phyloP scores from a whole-genome alignment of 1,140 invertebrate species.

The Platyscapa corneri region DNA sequence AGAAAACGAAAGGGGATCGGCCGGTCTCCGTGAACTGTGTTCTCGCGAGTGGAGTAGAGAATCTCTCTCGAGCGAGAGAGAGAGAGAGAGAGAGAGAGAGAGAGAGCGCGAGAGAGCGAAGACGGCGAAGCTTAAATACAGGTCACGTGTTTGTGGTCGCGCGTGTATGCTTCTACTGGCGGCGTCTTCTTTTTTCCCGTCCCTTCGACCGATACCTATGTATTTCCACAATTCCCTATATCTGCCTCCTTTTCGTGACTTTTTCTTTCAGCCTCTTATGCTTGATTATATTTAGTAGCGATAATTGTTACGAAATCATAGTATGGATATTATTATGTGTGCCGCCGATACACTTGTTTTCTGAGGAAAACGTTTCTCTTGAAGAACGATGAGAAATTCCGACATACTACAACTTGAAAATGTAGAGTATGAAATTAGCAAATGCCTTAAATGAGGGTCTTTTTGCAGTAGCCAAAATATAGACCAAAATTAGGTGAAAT shows the following conservation, averaged over 20 bases:
- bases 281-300: slow-evolving; percentile 45
- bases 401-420: slow-evolving; percentile 11
- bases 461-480: slow-evolving; percentile 15
- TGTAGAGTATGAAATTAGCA: slow-evolving; percentile 11
- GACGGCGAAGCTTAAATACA: slow-evolving; percentile 59
- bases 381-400: slow-evolving; percentile 27
- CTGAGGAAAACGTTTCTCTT: slow-evolving; percentile 30
- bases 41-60: slow-evolving; percentile 19
- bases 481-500: background rate
- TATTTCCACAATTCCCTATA: slow-evolving; percentile 13
- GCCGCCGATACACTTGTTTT: slow-evolving; percentile 13
- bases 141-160: slow-evolving; percentile 57
- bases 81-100: background rate
- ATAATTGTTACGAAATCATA: slow-evolving; percentile 43
- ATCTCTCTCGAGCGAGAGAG: background rate
- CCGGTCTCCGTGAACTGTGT: slow-evolving; percentile 6
- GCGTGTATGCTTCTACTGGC: slow-evolving; percentile 12
- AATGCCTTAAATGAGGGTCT: background rate
- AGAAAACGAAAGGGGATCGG: slow-evolving; percentile 24
- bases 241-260: slow-evolving; percentile 44
- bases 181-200: background rate
- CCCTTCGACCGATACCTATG: slow-evolving; percentile 26
- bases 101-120: background rate
- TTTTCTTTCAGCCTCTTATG: slow-evolving; percentile 41
- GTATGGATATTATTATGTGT: background rate